Base-by-base conservation (phyloP, 2,113 vertebrate genomes). In the Recurvirostra avosetta region DNA sequence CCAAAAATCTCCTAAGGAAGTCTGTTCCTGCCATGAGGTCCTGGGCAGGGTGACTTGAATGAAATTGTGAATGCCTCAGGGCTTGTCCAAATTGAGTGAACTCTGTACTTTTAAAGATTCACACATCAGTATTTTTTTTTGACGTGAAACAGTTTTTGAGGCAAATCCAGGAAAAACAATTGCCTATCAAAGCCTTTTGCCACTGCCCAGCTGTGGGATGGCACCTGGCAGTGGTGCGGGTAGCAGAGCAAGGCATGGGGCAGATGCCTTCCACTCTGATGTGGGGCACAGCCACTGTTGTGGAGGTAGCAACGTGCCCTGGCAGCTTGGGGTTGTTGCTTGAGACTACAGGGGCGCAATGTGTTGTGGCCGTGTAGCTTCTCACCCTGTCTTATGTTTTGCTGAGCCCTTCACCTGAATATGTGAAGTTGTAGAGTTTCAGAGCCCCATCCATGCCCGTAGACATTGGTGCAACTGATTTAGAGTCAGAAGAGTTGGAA, bases 291-390 rank as follows among this genome's bases (percentile, higher is more conserved):
- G 63, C 26, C 45, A 6, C 63, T 56, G 72, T 63, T 70, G 17
- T 1, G 2, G 47, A 38, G 30, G 36, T 11, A 22, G 20, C 19
- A 17, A 29, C 0, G 1, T 41, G 41, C 9, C 12, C 26, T 9
- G 12, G 19, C 27, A 61, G 29, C 8, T 11, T 27, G 25, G 16
- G 49, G 9, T 12, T 52, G 38, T 16, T 22, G 6, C 53, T 59
- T 0, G 4, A 52, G 30, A 2, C 20, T 38, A 53, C 40, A 15
- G 4, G 13, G n/a, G 13, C 21, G 29, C 32, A 4, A 29, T 0
- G 5, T 32, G n/a, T 6, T 49, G 36, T 13, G 49, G 25, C 22
- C 56, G 5, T 11, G 18, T 23, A 19, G 32, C 36, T 62, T 52
- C 43, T 62, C 12, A 7, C 29, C 25, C 30, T 52, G 15, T 43